Evolutionary conservation across 2,888 invertebrate genomes (phyloP).

Genomic region (Drosophila putrida): DNA sequence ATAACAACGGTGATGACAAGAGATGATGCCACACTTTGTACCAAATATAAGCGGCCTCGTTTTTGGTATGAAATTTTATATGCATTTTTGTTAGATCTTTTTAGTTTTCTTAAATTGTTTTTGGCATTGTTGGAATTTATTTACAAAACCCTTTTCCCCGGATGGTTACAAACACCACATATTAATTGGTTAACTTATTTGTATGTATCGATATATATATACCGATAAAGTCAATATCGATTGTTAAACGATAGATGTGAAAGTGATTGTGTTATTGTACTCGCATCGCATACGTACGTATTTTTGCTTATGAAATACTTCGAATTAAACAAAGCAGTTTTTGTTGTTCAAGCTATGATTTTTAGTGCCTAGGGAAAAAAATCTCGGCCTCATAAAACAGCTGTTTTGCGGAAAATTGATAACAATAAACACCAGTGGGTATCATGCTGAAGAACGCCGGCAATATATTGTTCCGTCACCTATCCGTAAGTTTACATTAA

Average conservation of each 20-base stretch:
- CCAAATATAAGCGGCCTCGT: too few species aligned
- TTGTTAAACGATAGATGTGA: slow-evolving; percentile 17
- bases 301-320: slow-evolving; percentile 54
- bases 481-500: slow-evolving; percentile 56
- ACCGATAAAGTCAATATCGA: background rate
- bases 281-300: slow-evolving; percentile 56
- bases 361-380: slow-evolving; percentile 50
- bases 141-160: too few species aligned
- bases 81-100: too few species aligned
- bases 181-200: too few species aligned
- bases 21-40: too few species aligned
- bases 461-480: slow-evolving; percentile 53
- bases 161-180: too few species aligned
- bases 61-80: too few species aligned
- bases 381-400: slow-evolving; percentile 61
- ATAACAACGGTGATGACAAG: too few species aligned
- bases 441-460: slow-evolving; percentile 69
- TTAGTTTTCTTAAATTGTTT: too few species aligned
- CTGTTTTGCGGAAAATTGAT: slow-evolving; percentile 67
- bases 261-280: slow-evolving; percentile 25
- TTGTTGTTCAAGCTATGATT: slow-evolving; percentile 64
- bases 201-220: too few species aligned
- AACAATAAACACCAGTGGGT: slow-evolving; percentile 35
- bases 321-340: slow-evolving; percentile 30
- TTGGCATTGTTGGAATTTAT: too few species aligned